Conservation (phyloP, 2,797 vertebrate genomes). For the Odontamblyopus rebecca region DNA sequence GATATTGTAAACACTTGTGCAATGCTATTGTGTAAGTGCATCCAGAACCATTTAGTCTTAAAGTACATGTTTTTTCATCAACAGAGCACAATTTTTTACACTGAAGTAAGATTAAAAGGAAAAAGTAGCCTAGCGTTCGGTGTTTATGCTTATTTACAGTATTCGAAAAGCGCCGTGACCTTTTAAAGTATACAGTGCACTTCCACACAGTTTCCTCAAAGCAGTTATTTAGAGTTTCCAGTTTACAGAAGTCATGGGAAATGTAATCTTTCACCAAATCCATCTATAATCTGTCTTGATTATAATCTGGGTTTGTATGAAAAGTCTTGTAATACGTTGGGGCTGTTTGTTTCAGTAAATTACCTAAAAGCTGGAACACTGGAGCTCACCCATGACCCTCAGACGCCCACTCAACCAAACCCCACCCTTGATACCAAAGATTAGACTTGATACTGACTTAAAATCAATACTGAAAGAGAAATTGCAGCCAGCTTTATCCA, state of each 20-base stretch:
- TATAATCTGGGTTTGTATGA: neutral
- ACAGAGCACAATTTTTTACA: neutral
- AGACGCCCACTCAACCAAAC: neutral
- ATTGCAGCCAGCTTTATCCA: no score
- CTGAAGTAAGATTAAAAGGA: neutral
- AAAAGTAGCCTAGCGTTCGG: neutral
- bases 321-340: conserved; percentile 1
- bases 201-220: neutral
- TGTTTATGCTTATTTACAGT: neutral
- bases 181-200: no score
- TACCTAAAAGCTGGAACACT: no score
- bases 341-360: conserved; percentile 47
- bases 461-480: no score
- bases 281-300: neutral
- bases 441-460: no score
- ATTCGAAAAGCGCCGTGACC: neutral
- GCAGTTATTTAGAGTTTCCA: neutral
- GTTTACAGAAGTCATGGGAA: conserved; percentile 2
- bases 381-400: no score
- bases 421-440: neutral
- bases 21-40: neutral
- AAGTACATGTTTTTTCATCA: neutral
- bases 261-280: neutral
- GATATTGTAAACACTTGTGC: neutral
- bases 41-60: neutral